Evolutionary conservation across 2,888 invertebrate species (phyloP).

Genomic region (Baccha elongata): DNA sequence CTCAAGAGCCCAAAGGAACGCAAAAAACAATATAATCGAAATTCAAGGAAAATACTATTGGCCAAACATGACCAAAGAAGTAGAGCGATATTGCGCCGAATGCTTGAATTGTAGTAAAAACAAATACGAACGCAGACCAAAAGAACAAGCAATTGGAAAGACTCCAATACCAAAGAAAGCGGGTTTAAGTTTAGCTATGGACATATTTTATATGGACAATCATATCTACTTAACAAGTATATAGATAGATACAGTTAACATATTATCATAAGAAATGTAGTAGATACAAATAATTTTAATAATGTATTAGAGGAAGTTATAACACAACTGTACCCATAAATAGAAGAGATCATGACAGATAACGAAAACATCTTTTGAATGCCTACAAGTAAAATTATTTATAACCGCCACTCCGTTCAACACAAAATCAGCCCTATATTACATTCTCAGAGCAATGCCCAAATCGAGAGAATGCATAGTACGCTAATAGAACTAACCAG

Average conservation of each 20-base stretch:
- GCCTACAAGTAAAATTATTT: slow-evolving; percentile 4
- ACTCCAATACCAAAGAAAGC: neutral
- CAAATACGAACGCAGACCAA: neutral
- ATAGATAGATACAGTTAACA: slow-evolving; percentile 5
- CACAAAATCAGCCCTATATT: no score
- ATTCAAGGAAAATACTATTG: no score
- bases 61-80: no score
- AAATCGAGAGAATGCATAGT: no score
- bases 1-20: no score
- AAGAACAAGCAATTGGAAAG: neutral
- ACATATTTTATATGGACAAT: no score
- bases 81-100: neutral
- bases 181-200: slow-evolving; percentile 1
- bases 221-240: slow-evolving; percentile 4
- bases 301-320: neutral
- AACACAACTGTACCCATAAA: no score
- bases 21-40: no score
- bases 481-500: no score
- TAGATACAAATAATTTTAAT: neutral
- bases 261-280: no score
- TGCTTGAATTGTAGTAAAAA: neutral
- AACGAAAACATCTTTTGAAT: slow-evolving; percentile 15
- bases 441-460: no score
- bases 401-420: slow-evolving; percentile 5
- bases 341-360: slow-evolving; percentile 1